Evolutionary conservation across 2,888 invertebrate species (phyloP).

Genomic region (Iselma pallidipennis): DNA sequence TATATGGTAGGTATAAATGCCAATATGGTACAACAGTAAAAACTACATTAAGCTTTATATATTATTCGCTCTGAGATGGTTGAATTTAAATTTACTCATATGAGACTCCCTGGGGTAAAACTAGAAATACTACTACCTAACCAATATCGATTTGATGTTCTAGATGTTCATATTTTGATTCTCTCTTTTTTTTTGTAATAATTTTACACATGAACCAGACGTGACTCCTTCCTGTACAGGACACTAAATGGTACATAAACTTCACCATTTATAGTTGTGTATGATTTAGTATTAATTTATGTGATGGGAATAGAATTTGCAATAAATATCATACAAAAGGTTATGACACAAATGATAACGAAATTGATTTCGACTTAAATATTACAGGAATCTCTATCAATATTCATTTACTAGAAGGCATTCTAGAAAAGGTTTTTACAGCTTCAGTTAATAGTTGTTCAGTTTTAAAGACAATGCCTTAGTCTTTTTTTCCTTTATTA

Average conservation of each 20-base stretch:
- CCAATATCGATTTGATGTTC: background rate
- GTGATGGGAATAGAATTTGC: constrained; percentile 1
- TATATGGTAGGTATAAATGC: constrained; percentile 12
- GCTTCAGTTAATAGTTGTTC: background rate
- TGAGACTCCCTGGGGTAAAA: background rate
- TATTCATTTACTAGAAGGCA: background rate
- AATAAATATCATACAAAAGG: background rate
- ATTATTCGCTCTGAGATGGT: background rate
- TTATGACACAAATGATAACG: background rate
- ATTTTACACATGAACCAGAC: background rate
- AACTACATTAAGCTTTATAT: constrained; percentile 15
- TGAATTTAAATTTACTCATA: background rate
- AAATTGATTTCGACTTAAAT: background rate
- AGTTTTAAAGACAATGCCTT: background rate
- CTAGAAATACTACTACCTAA: background rate
- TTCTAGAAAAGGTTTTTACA: background rate
- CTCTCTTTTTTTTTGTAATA: background rate
- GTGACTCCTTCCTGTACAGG: background rate
- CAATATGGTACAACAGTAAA: constrained; percentile 17
- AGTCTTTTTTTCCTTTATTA: background rate
- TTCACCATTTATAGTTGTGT: background rate
- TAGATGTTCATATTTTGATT: background rate
- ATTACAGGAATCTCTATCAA: background rate
- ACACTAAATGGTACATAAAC: background rate
- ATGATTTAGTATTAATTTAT: constrained; percentile 1